Base-by-base conservation (phyloP, 2,113 vertebrate species). In the Neotragus pygmaeus region DNA sequence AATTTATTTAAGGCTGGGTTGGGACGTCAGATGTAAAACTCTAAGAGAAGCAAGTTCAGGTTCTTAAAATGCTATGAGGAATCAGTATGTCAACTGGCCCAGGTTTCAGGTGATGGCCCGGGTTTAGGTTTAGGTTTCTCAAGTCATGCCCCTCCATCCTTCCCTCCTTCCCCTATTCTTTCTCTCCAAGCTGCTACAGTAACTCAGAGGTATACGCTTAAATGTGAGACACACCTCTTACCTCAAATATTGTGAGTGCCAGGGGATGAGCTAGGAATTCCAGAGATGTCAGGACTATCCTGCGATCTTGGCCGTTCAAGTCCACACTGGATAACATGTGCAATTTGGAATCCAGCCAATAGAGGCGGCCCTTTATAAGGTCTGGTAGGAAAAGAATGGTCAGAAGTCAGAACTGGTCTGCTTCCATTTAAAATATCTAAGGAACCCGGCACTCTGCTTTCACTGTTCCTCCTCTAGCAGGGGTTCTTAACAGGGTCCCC, bases 301-400 rank as follows among this genome's bases (percentile, higher is more conserved):
- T 99, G 43, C 99, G 99, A 98, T 99, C 99, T 97, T 99, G 99
- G 70, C 99, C 99, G 30, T 99, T 99, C 83, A 99, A 98, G 98
- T 99, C 99, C 70, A 99, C 99, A n/a, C 99, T 99, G 88, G 99
- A 99, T 73, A 99, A 98, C 98, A 99, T 99, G 97, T 99, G 99
- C 66, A 99, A 98, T 95, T 99, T 99, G 17, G 99, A 99, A 98
- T 99, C 99, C 7, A 99, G 99, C 99, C 99, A 99, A 98, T 99
- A 99, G 28, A 99, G 97, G 45, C 99, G 98, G 53, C 99, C 99
- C 99, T 99, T 99, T 94, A 99, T 99, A 97, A 99, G 99, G 98
- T 99, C 99, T 99, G 98, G 33, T 51, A 94, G 83, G 33, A 53
- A 96, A 95, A 97, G 47, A 78, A 94, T 16, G 51, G 17, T 27